phyloP scores from a whole-genome alignment of 2,797 vertebrate species.

The Cuniculus paca region DNA sequence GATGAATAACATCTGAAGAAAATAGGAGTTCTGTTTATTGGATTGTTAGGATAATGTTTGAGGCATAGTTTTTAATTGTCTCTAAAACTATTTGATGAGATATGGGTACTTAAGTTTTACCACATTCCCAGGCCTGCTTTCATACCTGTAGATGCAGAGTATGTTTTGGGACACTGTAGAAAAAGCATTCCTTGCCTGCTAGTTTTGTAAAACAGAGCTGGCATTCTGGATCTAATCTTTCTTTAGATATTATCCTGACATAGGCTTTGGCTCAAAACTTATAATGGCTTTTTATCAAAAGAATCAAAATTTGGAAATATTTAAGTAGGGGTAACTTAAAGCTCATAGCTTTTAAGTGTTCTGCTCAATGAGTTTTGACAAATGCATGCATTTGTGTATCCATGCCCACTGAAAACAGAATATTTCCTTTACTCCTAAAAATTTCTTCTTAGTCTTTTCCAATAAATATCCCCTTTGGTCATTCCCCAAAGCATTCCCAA shows the following conservation, averaged over 20 bases:
- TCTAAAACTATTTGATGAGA: background rate
- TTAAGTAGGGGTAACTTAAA: slow-evolving; percentile 48
- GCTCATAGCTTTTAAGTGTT: slow-evolving; percentile 2
- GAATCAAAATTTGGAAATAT: background rate
- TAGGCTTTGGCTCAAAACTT: slow-evolving; percentile 10
- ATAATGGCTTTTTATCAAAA: background rate
- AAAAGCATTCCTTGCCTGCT: background rate
- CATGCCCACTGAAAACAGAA: background rate
- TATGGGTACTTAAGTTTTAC: background rate
- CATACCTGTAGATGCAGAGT: background rate
- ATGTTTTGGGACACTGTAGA: background rate
- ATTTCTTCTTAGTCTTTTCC: background rate
- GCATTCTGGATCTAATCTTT: background rate
- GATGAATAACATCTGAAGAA: slow-evolving; percentile 38
- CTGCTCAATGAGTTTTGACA: slow-evolving; percentile 18
- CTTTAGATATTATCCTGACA: slow-evolving; percentile 5
- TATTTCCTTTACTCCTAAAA: background rate
- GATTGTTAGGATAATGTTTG: background rate
- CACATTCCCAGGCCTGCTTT: background rate
- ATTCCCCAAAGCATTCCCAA: background rate
- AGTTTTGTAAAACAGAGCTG: background rate
- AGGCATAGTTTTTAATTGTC: background rate
- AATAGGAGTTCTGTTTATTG: slow-evolving; percentile 32
- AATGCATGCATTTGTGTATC: slow-evolving; percentile 1
- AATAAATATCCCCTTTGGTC: background rate